A percentile compares a stretch with the other conserved stretches of the same genome.
These are phyloP conservation scores for Mylabris sibirica DNA, from an alignment of 2,888 invertebrate species.

Conservation along the genomic window DNA sequence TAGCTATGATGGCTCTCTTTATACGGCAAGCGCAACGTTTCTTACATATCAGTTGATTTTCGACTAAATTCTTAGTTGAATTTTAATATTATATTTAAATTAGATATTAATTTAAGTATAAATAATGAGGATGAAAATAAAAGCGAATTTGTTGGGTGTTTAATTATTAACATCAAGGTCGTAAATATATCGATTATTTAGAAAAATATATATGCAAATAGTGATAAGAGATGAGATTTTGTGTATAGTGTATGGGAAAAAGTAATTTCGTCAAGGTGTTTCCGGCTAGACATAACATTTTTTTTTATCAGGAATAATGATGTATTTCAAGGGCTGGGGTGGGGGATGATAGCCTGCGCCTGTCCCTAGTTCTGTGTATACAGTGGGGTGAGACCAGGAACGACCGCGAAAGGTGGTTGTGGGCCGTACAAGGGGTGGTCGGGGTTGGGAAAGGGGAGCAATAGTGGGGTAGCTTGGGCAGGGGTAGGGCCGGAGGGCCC, in stretches of 20 bases:
- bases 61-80: slow-evolving; percentile 1
- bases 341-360: slow-evolving; percentile 14
- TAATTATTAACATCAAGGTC: slow-evolving; percentile 1
- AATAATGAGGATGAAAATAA: slow-evolving; percentile 4
- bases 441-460: slow-evolving; percentile 52
- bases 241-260: slow-evolving; percentile 11
- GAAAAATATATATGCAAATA: background rate
- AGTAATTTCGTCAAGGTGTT: slow-evolving; percentile 14
- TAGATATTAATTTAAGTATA: background rate
- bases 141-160: slow-evolving; percentile 5
- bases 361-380: slow-evolving; percentile 27
- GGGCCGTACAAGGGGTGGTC: slow-evolving; percentile 46
- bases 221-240: slow-evolving; percentile 14
- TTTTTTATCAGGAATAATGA: slow-evolving; percentile 13
- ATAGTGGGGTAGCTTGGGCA: slow-evolving; percentile 61
- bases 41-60: slow-evolving; percentile 17
- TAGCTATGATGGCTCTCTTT: slow-evolving; percentile 34
- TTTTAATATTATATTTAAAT: background rate
- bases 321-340: slow-evolving; percentile 13
- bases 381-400: slow-evolving; percentile 35
- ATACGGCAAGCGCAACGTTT: slow-evolving; percentile 27
- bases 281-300: slow-evolving; percentile 15
- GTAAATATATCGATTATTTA: slow-evolving; percentile 8
- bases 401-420: slow-evolving; percentile 42
- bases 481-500: slow-evolving; percentile 58